A percentile compares a stretch with the other conserved stretches of the same genome.
These are phyloP conservation scores for Lanius collurio DNA, from an alignment of 2,113 vertebrate species.

Conservation along the genomic window DNA sequence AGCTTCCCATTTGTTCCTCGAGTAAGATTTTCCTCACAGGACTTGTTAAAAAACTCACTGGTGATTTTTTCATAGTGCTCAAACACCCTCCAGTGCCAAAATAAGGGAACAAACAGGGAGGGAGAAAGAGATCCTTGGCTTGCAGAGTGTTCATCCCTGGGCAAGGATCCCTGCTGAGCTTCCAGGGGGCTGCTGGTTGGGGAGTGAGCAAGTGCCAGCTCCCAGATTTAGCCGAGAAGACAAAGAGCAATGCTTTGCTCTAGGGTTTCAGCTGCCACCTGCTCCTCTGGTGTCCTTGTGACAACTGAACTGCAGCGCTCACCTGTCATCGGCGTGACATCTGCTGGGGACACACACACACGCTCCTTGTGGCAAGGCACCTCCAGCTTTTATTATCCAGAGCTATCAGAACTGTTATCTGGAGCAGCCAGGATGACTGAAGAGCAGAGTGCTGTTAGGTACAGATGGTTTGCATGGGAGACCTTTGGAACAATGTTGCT, in stretches of 20 bases:
- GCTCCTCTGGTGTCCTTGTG: not conserved
- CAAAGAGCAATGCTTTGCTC: not conserved
- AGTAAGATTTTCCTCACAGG: not conserved
- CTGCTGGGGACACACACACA: not conserved
- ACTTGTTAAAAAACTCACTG: not conserved
- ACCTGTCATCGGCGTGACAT: not conserved
- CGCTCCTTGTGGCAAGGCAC: accelerated
- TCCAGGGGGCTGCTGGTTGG: not conserved
- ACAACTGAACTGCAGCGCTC: not conserved
- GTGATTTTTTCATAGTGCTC: not conserved
- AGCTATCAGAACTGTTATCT: not conserved
- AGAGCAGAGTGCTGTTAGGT: not conserved
- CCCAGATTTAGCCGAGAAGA: slow-evolving; percentile 19
- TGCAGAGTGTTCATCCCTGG: not conserved
- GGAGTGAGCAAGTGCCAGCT: not conserved
- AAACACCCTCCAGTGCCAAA: not conserved
- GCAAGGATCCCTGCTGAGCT: not conserved
- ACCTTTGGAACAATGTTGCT: not conserved
- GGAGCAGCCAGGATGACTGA: not conserved
- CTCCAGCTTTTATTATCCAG: not conserved
- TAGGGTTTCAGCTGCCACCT: slow-evolving; percentile 37
- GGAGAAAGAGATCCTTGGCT: not conserved
- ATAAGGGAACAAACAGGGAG: not conserved
- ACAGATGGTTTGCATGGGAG: not conserved
- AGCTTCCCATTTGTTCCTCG: not conserved